Evolutionary conservation across 2,113 vertebrate species (phyloP).

Genomic region (Leiothrix lutea): DNA sequence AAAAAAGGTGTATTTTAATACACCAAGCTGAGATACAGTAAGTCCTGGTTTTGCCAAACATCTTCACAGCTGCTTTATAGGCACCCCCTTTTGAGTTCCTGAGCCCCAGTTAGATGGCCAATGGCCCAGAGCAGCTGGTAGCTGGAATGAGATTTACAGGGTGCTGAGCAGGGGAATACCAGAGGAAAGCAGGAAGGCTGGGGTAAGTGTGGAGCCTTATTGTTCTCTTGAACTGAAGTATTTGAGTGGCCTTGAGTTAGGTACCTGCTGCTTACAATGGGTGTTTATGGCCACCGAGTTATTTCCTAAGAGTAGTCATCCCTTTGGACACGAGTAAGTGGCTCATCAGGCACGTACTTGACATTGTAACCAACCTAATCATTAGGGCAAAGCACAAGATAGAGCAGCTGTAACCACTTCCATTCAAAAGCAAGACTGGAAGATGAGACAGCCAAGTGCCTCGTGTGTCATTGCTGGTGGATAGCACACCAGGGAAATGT

Average conservation of each 20-base stretch:
- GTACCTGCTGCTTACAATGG: neutral
- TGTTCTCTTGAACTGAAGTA: neutral
- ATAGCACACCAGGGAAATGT: neutral
- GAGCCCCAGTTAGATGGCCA: neutral
- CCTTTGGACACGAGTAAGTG: neutral
- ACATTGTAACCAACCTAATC: neutral
- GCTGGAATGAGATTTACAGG: neutral
- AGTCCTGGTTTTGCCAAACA: neutral
- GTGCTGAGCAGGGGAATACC: neutral
- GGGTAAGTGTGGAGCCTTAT: neutral
- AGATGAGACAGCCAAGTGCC: neutral
- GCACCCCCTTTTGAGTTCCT: neutral
- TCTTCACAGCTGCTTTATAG: neutral
- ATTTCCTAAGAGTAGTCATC: neutral
- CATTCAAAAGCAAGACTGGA: neutral
- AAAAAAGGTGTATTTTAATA: neutral
- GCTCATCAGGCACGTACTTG: neutral
- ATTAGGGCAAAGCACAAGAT: neutral
- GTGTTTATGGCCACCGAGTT: accelerated
- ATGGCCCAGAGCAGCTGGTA: neutral
- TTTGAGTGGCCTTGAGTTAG: neutral
- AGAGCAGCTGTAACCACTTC: neutral
- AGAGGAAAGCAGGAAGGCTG: neutral
- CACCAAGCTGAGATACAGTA: neutral
- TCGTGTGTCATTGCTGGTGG: accelerated